Percentiles rank a stretch among this genome's conserved stretches.
Evolutionary conservation across 2,797 vertebrate genomes (phyloP).

Genomic region (Agapornis canus): DNA sequence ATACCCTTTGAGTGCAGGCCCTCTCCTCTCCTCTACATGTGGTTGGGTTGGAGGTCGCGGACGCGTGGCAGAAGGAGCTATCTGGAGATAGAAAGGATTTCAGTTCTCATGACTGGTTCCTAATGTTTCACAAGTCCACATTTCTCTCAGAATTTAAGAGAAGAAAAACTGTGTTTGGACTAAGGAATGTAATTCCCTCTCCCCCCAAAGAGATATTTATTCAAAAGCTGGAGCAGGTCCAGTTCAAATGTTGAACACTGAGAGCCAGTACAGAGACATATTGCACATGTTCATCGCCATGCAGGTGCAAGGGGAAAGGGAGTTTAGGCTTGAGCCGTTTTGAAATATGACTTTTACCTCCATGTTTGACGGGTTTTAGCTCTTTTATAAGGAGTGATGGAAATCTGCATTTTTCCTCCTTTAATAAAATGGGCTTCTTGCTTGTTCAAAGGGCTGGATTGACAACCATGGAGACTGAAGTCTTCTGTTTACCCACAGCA

Average conservation of each 20-base stretch:
- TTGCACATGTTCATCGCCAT: constrained; percentile 14
- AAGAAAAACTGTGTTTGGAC: constrained; percentile 49
- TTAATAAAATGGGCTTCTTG: not conserved
- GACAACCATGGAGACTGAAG: not conserved
- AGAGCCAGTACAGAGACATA: constrained; percentile 19
- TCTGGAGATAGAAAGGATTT: not conserved
- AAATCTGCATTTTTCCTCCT: constrained; percentile 14
- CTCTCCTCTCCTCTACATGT: not conserved
- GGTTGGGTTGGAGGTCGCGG: not conserved
- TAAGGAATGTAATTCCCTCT: constrained; percentile 52
- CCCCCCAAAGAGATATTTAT: constrained; percentile 64
- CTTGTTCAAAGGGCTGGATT: constrained; percentile 19
- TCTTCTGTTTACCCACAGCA: constrained; percentile 30
- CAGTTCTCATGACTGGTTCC: not conserved
- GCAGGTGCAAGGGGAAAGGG: constrained; percentile 48
- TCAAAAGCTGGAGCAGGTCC: constrained; percentile 40
- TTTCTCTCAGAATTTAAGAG: constrained; percentile 33
- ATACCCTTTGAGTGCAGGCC: not conserved
- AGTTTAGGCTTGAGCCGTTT: constrained; percentile 3
- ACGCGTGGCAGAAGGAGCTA: not conserved
- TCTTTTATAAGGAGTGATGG: constrained; percentile 47
- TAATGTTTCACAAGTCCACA: not conserved
- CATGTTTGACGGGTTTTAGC: constrained; percentile 40
- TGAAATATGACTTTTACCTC: constrained; percentile 49
- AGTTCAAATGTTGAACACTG: constrained; percentile 29